Conservation (phyloP, 2,797 vertebrate species). For the Acanthurus tractus region DNA sequence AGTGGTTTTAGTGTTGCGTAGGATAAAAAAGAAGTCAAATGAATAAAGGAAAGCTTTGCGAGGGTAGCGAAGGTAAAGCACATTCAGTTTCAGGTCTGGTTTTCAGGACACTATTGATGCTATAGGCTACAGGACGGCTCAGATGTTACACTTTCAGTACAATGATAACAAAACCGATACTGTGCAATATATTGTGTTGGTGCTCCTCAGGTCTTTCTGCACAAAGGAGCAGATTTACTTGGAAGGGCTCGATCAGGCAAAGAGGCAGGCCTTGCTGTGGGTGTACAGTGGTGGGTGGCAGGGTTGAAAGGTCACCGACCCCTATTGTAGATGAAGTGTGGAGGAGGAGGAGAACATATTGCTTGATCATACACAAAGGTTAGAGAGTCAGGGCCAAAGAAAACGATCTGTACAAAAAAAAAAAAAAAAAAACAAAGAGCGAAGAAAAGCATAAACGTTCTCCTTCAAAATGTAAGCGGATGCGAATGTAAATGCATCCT, state of each 20-base stretch:
- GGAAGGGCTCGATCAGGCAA: conserved; percentile 39
- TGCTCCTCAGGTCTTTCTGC: conserved; percentile 23
- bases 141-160: conserved; percentile 63
- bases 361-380: conserved; percentile 60
- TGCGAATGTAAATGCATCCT: conserved; percentile 24
- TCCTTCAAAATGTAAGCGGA: background rate
- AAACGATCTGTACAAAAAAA: conserved; percentile 41
- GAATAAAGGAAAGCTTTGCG: background rate
- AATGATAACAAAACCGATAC: conserved; percentile 61
- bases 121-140: conserved; percentile 63
- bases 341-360: conserved; percentile 72
- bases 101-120: conserved; percentile 50
- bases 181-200: conserved; percentile 38
- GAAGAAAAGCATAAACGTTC: background rate
- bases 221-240: conserved; percentile 30
- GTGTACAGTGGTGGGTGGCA: conserved; percentile 73
- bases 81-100: conserved; percentile 29
- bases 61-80: background rate
- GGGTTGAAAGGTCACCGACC: conserved; percentile 73
- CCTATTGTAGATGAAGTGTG: conserved; percentile 73
- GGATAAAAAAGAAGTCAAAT: background rate
- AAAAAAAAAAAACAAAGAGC: too few species aligned
- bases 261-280: conserved; percentile 61
- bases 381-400: conserved; percentile 58
- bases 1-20: conserved; percentile 14